Conservation (phyloP, 2,797 vertebrate species). For the Pogoniulus pusillus region DNA sequence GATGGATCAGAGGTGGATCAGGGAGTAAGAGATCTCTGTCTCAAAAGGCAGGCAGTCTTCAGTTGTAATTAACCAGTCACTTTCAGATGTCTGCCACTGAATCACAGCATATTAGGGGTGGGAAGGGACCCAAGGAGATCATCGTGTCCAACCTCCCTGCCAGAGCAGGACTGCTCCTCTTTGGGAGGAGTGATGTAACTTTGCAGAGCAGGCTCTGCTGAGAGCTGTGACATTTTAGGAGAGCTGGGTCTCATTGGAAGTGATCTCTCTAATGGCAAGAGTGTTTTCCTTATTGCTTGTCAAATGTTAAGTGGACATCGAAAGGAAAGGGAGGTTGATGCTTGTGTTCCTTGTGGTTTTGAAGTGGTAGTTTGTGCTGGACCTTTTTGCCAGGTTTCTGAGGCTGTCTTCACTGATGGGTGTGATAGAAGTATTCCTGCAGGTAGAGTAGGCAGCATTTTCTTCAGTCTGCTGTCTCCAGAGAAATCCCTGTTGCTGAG, state of each 20-base stretch:
- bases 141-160: no score
- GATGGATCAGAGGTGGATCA: background rate
- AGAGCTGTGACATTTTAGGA: background rate
- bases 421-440: background rate
- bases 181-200: background rate
- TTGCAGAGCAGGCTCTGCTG: background rate
- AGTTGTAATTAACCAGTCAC: background rate
- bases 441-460: rapidly evolving
- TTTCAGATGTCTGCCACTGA: background rate
- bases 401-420: background rate
- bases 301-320: rapidly evolving
- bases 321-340: background rate
- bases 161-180: no score
- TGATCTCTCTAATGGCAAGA: background rate
- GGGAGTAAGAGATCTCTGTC: background rate
- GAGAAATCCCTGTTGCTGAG: rapidly evolving
- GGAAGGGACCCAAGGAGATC: no score
- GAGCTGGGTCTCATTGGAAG: rapidly evolving
- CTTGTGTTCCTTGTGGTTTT: background rate
- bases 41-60: background rate
- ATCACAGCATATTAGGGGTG: no score
- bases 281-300: background rate
- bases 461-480: background rate
- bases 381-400: background rate
- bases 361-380: background rate